Base-by-base conservation (phyloP, 2,113 vertebrate genomes). In the Anas platyrhynchos region DNA sequence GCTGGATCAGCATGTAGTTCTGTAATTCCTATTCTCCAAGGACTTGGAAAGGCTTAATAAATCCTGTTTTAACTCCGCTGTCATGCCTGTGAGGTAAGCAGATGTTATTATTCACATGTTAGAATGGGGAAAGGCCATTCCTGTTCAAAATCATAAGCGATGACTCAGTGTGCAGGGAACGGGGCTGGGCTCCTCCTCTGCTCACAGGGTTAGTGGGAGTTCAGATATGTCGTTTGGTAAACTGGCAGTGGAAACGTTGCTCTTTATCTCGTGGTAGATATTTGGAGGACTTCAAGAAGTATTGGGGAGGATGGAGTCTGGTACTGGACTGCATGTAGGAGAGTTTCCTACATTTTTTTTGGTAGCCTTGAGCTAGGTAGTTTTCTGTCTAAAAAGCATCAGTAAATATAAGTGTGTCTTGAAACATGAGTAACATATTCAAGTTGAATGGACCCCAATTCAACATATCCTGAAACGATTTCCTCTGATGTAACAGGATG, bases 211-310 rank as follows among this genome's bases (percentile, higher is more conserved):
- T 86, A 77, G 68, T n/a, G 36, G 7, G 56, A 86, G 67, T 74
- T 93, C 62, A 65, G 87, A 85, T 17, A 75, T 0, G 43, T 91
- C 85, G 48, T 95, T 79, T 91, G 20, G 81, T 85, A 85, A 93
- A 93, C 25, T 69, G 62, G 22, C 38, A 73, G 26, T 54, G 52
- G 46, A 95, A 96, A 74, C 46, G 46, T 54, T 71, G 14, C 55
- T 44, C 18, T 68, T 75, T 80, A 34, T 83, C 43, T 84, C n/a
- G 25, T 62, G 56, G 52, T 36, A 78, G 52, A 36, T 77, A 81
- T 63, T 27, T 79, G 34, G 8, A 10, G 52, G 23, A 25, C 77
- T 71, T 89, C 34, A 76, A 27, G 94, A 68, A 68, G 18, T 16
- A 43, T 63, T 52, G 61, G 55, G 29, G 32, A 91, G 55, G 44